Base-by-base conservation (phyloP, 2,888 invertebrate genomes). In the Stramonita haemastoma region DNA sequence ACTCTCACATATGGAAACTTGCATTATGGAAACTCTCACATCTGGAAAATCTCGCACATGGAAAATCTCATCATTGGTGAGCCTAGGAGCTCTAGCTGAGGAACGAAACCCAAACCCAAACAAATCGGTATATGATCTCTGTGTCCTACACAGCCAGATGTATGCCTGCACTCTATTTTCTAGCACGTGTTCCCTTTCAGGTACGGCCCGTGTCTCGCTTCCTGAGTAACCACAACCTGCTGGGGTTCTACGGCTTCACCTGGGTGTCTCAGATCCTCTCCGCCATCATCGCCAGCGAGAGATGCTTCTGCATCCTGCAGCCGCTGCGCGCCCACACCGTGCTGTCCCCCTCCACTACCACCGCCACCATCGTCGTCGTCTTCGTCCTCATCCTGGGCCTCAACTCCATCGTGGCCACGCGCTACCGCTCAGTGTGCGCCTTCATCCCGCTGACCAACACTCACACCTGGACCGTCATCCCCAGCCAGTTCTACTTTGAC, bases 281-380 rank as follows among this genome's bases (percentile, higher is more conserved):
- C 13, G 70, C 86, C 86, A 66, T 86, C 86, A 86, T 86, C 60
- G 86, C 86, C 86, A 66, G 86, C 17, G 86, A 86, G 86, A 86
- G 86, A 57, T 86, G 86, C 34, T 86, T 86, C 86, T 86, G 86
- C 19, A 86, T 86, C 86, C 34, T 86, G 86, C 34, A 70, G 32
- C 86, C 86, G 34, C 66, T 86, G 5, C 86, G 70, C 26, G 66
- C 86, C 19, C 86, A 86, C 66, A 86, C 86, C 22, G 86, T 86
- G 26, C 66, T 86, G 29, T 29, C 29, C n/a, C 32, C 86, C 17
- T 70, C 66, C 66, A 86, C 86, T 11, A 86, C 66, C 34, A 70
- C 86, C 36, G 36, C 19, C 86, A 34, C 32, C 86, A 70, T 86
- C 34, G 66, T 70, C 19, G 13, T 56, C 6, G 22, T 22, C 26